Base-by-base conservation (phyloP, 2,113 vertebrate species). In the Spermophilus dauricus region DNA sequence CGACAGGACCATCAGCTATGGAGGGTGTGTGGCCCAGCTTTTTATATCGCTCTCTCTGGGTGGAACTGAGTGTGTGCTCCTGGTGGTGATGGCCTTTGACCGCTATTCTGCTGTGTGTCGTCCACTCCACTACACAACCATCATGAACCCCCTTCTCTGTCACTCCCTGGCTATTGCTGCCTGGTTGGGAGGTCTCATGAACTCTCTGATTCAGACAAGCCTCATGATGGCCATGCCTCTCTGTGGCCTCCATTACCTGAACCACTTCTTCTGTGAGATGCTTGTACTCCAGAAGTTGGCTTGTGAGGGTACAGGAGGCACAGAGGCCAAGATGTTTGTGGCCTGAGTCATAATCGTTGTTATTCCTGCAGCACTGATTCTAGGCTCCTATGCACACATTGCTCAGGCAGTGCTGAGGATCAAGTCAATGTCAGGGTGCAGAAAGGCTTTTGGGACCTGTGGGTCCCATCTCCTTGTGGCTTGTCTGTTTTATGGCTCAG, bases 221-320 rank as follows among this genome's bases (percentile, higher is more conserved):
- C 80, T 97, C 28, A 90, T 95, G 81, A 89, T 95, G 86, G 86
- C 72, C 42, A 72, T 96, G 48, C 96, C 87, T 7, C 95, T 96
- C 70, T 96, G 96, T 86, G 87, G 70, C 42, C 86, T 26, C 48
- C n/a, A 26, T 32, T 24, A 56, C 4, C 42, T 95, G 67, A 92
- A 96, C 65, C 96, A 96, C 20, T 97, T 88, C 65, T 96, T 96
- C 75, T 97, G 89, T 88, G 97, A 97, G 51, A 93, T 98, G 58
- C 96, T 95, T n/a, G 87, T 94, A 13, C 24, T 97, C 22, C 94
- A 86, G 26, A 96, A 97, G 48, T 53, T 97, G 45, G 97, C 90
- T 63, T 98, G 97, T 73, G 85, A 61, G 39, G 87, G 97, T 30
- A 96, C 53, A 17, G 56, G 72, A 65, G 32, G 92, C 30, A 94